Conservation (phyloP, 2,888 invertebrate genomes). For the Malthinus flaveolus region DNA sequence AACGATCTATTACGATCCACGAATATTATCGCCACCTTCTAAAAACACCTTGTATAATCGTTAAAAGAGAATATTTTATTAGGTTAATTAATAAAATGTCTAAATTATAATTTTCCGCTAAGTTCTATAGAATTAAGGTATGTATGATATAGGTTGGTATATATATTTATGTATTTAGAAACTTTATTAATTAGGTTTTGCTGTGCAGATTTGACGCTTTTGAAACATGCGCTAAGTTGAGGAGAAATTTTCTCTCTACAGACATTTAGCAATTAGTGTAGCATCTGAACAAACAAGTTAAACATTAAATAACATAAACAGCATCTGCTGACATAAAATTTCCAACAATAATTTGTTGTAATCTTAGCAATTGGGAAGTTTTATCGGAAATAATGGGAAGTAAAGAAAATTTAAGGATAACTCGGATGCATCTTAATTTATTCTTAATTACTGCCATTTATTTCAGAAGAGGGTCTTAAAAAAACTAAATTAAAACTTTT, state of each 20-base stretch:
- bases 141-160: background rate
- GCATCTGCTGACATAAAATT: constrained; percentile 22
- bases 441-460: constrained; percentile 11
- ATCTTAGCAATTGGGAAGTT: constrained; percentile 15
- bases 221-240: constrained; percentile 16
- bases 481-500: constrained; percentile 4
- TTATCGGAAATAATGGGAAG: constrained; percentile 13
- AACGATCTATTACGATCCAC: too few species aligned
- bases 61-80: too few species aligned
- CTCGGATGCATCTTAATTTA: constrained; percentile 18
- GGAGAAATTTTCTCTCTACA: constrained; percentile 13
- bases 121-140: background rate
- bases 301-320: constrained; percentile 23
- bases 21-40: too few species aligned
- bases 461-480: background rate
- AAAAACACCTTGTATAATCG: too few species aligned
- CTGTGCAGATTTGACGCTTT: constrained; percentile 18
- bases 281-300: constrained; percentile 21
- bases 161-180: too few species aligned
- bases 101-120: constrained; percentile 4
- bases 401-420: constrained; percentile 12
- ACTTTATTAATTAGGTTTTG: constrained; percentile 19
- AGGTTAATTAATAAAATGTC: too few species aligned
- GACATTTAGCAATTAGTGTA: constrained; percentile 20
- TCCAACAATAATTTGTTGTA: constrained; percentile 18